Percentiles rank a stretch among this genome's conserved stretches.
Conservation (phyloP, 2,113 vertebrate species). For the Pteruthius melanotis region DNA sequence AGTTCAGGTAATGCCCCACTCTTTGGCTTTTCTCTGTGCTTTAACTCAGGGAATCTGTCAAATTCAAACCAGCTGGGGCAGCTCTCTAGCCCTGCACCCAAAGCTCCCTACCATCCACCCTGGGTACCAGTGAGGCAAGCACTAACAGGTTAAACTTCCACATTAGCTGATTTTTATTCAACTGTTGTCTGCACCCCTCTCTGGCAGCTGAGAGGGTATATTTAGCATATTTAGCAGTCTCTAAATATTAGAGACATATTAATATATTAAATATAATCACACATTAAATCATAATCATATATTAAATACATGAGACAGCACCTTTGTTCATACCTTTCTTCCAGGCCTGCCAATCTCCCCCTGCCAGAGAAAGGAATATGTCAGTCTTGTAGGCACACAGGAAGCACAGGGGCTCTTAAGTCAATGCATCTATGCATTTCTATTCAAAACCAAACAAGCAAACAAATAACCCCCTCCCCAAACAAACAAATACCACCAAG, state of each 20-base stretch:
- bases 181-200: background rate
- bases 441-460: background rate
- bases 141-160: background rate
- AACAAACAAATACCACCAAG: background rate
- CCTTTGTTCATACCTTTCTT: slow-evolving; percentile 86
- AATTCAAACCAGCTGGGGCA: background rate
- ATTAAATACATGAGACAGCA: too few species aligned
- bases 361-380: slow-evolving; percentile 73
- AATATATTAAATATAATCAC: too few species aligned
- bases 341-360: slow-evolving; percentile 97
- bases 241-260: too few species aligned
- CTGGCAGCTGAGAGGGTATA: too few species aligned
- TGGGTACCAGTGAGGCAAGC: background rate
- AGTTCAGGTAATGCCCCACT: background rate
- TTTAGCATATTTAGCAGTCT: too few species aligned
- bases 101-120: background rate
- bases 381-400: background rate
- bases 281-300: too few species aligned
- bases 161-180: background rate
- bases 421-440: background rate
- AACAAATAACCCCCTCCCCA: background rate
- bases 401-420: background rate
- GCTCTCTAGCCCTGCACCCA: background rate
- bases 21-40: background rate
- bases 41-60: background rate